Base-by-base conservation (phyloP, 2,888 invertebrate genomes). In the Latrodectus elegans region DNA sequence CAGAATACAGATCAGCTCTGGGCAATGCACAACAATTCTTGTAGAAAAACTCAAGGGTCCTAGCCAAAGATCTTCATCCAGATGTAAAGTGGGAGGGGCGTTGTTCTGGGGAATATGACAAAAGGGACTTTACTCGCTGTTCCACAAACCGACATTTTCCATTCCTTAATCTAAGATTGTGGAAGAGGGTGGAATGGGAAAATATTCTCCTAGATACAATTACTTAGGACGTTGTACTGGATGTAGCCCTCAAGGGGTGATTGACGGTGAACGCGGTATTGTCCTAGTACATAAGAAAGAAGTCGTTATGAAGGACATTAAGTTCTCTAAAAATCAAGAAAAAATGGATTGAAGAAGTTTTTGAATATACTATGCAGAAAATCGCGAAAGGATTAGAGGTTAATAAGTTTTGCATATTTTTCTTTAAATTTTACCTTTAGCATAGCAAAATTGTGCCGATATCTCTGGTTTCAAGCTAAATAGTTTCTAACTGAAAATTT, bases 1-100 rank as follows among this genome's bases (percentile, higher is more conserved):
- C 22, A 77, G 84, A 84, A 84, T 84, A 84, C 74, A 84, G 72
- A 84, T 84, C 51, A 84, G 84, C 84, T 77, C 14, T 49, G 73
- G 84, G 84, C 72, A 26, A 65, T 78, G 72, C 53, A n/a, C 60
- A 53, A 51, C 55, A 52, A 83, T 71, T 77, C 70, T 64, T 14
- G n/a, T 12, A 17, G 38, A 51, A 78, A 77, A 64, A 77, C 52
- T 53, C 72, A 67, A 72, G 65, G 73, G 65, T 55, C 78, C 71
- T 15, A 11, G 70, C 26, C 68, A 26, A 22, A 74, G 73, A 65
- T 73, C 82, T 70, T 67, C n/a, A 11, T 60, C 60, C 60, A 60
- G n/a, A 60, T 60, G n/a, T 15, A 60, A 60, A 15, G n/a, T n/a
- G 12, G n/a, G n/a, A 60, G n/a, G n/a, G 60, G n/a, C 14, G 60